These are phyloP conservation scores for Mirza zaza DNA, from an alignment of 2,113 vertebrate genomes.

Conservation along the genomic window DNA sequence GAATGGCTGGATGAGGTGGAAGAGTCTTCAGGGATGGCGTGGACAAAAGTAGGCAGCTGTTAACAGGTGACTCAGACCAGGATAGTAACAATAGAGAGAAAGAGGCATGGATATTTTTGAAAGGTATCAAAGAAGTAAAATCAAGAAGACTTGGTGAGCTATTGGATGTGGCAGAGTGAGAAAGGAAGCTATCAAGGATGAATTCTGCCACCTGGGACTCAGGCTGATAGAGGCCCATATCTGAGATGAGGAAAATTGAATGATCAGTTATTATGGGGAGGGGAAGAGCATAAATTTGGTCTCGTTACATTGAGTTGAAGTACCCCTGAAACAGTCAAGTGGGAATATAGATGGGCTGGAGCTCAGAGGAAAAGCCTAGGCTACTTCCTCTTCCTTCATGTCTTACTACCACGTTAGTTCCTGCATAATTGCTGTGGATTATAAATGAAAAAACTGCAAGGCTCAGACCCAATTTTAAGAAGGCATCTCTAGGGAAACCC, in stretches of 20 bases:
- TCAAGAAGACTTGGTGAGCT: neutral
- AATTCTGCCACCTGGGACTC: neutral
- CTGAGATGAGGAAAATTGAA: neutral
- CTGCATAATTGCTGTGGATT: too few relatives aligned
- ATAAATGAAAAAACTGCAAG: too few relatives aligned
- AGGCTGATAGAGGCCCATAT: neutral
- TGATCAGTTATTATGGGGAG: neutral
- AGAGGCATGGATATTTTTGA: neutral
- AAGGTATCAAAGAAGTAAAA: neutral
- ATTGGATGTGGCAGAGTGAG: neutral
- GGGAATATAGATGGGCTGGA: neutral
- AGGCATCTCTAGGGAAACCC: too few relatives aligned
- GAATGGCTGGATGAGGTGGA: neutral
- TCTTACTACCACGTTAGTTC: too few relatives aligned
- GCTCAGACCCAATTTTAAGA: too few relatives aligned
- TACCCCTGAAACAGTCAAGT: neutral
- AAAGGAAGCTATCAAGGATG: neutral
- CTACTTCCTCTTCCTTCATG: too few relatives aligned
- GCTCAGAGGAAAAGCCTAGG: neutral
- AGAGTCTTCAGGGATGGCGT: neutral
- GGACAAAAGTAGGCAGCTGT: neutral
- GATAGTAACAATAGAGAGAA: neutral
- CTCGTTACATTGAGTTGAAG: neutral
- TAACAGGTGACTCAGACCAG: neutral
- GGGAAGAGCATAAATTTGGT: neutral